A percentile compares a stretch with the other conserved stretches of the same genome.
Evolutionary conservation across 1,140 invertebrate genomes (phyloP).

Genomic region (Tetragonula clypearis): DNA sequence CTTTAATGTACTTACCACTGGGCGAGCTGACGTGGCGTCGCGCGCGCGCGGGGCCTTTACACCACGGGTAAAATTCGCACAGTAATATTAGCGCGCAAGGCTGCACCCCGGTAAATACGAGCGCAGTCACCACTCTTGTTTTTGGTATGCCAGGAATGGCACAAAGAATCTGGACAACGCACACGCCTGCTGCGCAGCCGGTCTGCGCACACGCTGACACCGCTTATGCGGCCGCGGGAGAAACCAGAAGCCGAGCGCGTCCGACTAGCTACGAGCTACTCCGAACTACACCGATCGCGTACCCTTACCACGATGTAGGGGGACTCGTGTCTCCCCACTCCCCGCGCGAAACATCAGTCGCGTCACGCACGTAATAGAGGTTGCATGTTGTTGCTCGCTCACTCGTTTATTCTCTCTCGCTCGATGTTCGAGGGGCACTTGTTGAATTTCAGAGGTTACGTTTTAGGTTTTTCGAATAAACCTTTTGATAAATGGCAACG

Average conservation of each 20-base stretch:
- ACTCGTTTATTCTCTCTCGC: conserved; percentile 41
- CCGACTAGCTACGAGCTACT: conserved; percentile 58
- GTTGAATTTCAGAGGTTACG: conserved; percentile 75
- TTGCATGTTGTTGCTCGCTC: conserved; percentile 53
- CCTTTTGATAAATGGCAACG: conserved; percentile 45
- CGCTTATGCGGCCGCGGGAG: conserved; percentile 84
- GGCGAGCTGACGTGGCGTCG: conserved; percentile 83
- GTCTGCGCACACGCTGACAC: conserved; percentile 89
- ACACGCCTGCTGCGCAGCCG: conserved; percentile 90
- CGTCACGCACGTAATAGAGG: conserved; percentile 67
- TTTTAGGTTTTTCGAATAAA: conserved; percentile 56
- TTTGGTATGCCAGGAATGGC: conserved; percentile 96
- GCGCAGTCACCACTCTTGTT: conserved; percentile 88
- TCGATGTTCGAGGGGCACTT: conserved; percentile 69
- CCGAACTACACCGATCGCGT: conserved; percentile 70
- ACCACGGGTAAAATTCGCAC: conserved; percentile 63
- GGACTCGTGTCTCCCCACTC: conserved; percentile 31
- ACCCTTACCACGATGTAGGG: conserved; percentile 8
- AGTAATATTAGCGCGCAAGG: conserved; percentile 69
- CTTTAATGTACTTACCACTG: conserved; percentile 85
- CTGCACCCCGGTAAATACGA: conserved; percentile 86
- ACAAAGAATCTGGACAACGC: conserved; percentile 97
- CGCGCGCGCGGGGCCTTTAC: conserved; percentile 64
- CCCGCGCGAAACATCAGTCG: conserved; percentile 60
- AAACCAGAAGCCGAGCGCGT: conserved; percentile 75